These are phyloP conservation scores for Hyla sarda DNA, from an alignment of 2,113 vertebrate genomes.

Conservation along the genomic window DNA sequence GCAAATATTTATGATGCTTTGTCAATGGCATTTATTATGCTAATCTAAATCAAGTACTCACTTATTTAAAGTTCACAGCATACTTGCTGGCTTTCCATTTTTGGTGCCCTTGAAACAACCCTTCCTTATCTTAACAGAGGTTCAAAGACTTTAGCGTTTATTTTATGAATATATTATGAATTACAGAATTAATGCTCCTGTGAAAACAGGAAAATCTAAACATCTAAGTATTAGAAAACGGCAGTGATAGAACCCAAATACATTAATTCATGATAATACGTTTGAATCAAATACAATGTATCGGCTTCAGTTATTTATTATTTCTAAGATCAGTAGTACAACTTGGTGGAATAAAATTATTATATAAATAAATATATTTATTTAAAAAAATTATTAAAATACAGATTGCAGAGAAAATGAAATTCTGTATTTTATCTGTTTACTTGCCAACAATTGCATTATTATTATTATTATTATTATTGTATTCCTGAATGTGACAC, in stretches of 20 bases:
- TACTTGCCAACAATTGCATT: too few species aligned
- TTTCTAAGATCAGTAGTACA: not conserved
- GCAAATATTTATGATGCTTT: conserved; percentile 8
- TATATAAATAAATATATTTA: too few species aligned
- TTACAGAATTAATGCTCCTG: conserved; percentile 10
- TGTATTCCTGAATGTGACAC: too few species aligned
- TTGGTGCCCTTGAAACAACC: not conserved
- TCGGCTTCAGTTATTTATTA: not conserved
- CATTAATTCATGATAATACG: conserved; percentile 1
- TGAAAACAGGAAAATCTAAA: not conserved
- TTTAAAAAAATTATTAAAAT: not conserved
- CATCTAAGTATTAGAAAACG: not conserved
- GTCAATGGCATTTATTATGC: not conserved
- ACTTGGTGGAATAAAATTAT: not conserved
- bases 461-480: too few species aligned
- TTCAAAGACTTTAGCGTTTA: conserved; percentile 22
- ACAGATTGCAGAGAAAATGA: not conserved
- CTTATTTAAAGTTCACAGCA: conserved; percentile 31
- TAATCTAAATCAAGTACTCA: conserved; percentile 12
- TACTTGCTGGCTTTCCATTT: not conserved
- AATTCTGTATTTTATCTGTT: too few species aligned
- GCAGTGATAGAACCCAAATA: not conserved
- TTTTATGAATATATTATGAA: conserved; percentile 3
- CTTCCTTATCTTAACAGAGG: conserved; percentile 19
- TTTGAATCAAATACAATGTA: not conserved